Percentiles rank a stretch among this genome's conserved stretches.
phyloP scores from a whole-genome alignment of 2,113 vertebrate species.

The Micromys minutus region DNA sequence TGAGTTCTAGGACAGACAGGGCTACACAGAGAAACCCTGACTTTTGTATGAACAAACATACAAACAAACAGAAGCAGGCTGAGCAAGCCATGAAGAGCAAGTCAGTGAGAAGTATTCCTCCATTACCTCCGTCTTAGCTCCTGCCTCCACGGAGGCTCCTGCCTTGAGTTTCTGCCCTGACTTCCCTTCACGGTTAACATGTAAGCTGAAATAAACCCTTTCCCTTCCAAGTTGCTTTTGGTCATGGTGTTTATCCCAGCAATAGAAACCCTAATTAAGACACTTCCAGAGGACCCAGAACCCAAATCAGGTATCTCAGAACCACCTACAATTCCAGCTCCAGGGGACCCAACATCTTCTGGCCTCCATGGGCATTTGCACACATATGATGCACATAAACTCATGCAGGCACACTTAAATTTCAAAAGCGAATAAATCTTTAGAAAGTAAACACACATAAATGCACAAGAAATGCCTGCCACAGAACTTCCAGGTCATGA shows the following conservation, averaged over 20 bases:
- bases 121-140: not conserved
- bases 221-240: not conserved
- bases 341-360: not conserved
- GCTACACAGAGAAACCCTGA: not conserved
- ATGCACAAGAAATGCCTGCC: not conserved
- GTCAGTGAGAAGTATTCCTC: not conserved
- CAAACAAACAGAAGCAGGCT: not conserved
- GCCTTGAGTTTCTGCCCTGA: not conserved
- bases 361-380: not conserved
- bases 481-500: not conserved
- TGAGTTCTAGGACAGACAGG: not conserved
- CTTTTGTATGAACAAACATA: not conserved
- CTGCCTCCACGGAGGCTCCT: not conserved
- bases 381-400: not conserved
- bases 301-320: not conserved
- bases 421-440: not conserved
- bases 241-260: not conserved
- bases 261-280: not conserved
- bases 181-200: too few relatives aligned
- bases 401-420: not conserved
- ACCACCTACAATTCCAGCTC: not conserved
- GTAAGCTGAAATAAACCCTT: not conserved
- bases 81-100: not conserved
- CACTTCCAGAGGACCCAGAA: not conserved
- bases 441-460: not conserved